A percentile compares a stretch with the other conserved stretches of the same genome.
These are phyloP conservation scores for Papilio elwesi DNA, from an alignment of 2,888 invertebrate species.

Conservation along the genomic window DNA sequence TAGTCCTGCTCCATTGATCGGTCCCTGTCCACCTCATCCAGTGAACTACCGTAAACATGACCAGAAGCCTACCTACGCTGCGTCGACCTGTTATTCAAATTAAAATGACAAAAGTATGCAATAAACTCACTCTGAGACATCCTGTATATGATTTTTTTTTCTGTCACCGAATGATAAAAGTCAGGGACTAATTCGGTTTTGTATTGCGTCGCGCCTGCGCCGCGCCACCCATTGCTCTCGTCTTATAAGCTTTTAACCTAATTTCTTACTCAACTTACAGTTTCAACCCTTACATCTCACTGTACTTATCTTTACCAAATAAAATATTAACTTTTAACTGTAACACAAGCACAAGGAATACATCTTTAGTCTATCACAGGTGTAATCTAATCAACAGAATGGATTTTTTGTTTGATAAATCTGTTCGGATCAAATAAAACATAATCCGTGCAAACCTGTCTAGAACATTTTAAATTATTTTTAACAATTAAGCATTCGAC, in stretches of 20 bases:
- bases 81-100: too few relatives aligned
- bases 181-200: slow-evolving; percentile 78
- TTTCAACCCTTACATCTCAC: slow-evolving; percentile 43
- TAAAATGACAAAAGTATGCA: too few relatives aligned
- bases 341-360: background rate
- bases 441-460: too few relatives aligned
- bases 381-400: background rate
- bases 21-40: too few relatives aligned
- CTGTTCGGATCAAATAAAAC: too few relatives aligned
- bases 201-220: slow-evolving; percentile 70
- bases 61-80: too few relatives aligned
- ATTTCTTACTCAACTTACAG: slow-evolving; percentile 68
- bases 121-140: slow-evolving; percentile 46
- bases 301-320: slow-evolving; percentile 4
- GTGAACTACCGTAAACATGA: too few relatives aligned
- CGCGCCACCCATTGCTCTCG: slow-evolving; percentile 80
- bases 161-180: slow-evolving; percentile 79
- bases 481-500: too few relatives aligned
- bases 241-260: slow-evolving; percentile 83
- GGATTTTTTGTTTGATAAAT: background rate
- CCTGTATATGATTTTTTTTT: slow-evolving; percentile 71
- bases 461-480: too few relatives aligned
- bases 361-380: background rate
- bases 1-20: too few relatives aligned
- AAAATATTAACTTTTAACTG: slow-evolving; percentile 14